A percentile compares a stretch with the other conserved stretches of the same genome.
Evolutionary conservation across 2,888 invertebrate species (phyloP).

Genomic region (Crepidodera aurea): DNA sequence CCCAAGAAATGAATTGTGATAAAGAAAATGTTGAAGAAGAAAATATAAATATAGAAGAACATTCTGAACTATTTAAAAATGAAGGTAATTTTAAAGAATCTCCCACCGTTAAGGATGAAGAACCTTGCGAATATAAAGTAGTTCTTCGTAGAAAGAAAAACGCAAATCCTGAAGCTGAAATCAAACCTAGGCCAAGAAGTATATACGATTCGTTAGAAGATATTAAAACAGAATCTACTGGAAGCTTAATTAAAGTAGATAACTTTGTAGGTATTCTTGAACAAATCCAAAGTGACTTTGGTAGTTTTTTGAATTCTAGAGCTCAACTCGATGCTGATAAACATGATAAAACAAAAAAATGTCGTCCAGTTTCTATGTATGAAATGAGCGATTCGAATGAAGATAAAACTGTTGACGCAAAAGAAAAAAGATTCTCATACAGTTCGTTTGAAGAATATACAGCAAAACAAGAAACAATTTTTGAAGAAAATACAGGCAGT

Average conservation of each 20-base stretch:
- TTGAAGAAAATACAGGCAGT: background rate
- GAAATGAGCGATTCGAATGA: background rate
- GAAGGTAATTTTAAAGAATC: background rate
- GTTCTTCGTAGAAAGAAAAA: slow-evolving; percentile 1
- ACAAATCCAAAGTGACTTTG: slow-evolving; percentile 43
- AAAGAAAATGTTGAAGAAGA: slow-evolving; percentile 32
- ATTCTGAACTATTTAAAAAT: background rate
- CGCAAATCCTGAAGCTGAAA: background rate
- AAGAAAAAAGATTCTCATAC: slow-evolving; percentile 15
- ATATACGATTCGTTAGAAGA: slow-evolving; percentile 39
- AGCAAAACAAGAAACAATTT: background rate
- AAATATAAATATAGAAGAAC: slow-evolving; percentile 34
- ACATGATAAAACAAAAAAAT: slow-evolving; percentile 5
- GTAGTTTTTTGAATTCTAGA: slow-evolving; percentile 42
- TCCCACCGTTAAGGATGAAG: background rate
- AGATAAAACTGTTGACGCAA: background rate
- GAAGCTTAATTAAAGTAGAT: slow-evolving; percentile 45
- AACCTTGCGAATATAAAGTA: background rate
- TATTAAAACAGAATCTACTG: slow-evolving; percentile 30
- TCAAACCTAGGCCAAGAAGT: slow-evolving; percentile 20
- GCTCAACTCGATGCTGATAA: slow-evolving; percentile 1
- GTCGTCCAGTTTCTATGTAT: slow-evolving; percentile 30
- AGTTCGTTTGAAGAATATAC: slow-evolving; percentile 15
- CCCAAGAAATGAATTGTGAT: slow-evolving; percentile 5
- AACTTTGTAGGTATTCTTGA: slow-evolving; percentile 45